Conservation (phyloP, 2,888 invertebrate species). For the Junonia oenone region DNA sequence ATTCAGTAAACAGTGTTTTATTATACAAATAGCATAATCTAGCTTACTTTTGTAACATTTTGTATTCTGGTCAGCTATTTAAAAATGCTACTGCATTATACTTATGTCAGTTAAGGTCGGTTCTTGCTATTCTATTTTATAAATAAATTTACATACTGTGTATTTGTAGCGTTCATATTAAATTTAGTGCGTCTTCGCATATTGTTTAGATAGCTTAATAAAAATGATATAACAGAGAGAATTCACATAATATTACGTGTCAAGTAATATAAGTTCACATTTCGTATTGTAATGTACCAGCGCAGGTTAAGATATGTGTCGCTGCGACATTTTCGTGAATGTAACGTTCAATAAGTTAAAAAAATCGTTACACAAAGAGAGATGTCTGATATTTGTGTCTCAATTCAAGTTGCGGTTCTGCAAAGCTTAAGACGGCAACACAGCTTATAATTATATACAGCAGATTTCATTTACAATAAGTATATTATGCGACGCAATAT, state of each 20-base stretch:
- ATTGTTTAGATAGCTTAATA: conserved; percentile 1
- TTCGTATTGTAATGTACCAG: not conserved
- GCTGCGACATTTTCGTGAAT: not conserved
- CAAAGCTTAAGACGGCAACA: not conserved
- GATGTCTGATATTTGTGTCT: not conserved
- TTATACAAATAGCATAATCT: not conserved
- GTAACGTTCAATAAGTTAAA: not conserved
- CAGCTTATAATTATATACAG: conserved; percentile 1
- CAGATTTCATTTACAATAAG: conserved; percentile 36
- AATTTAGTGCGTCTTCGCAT: conserved; percentile 4
- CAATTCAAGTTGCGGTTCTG: not conserved
- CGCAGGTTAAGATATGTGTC: not conserved
- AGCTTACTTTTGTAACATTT: not conserved
- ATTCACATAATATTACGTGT: not conserved
- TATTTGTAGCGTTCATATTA: not conserved
- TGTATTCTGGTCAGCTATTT: not conserved
- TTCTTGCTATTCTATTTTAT: conserved; percentile 2
- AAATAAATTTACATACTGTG: conserved; percentile 2
- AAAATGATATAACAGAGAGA: not conserved
- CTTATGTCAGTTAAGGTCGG: not conserved
- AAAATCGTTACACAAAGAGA: not conserved
- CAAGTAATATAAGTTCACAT: not conserved
- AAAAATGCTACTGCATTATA: not conserved
- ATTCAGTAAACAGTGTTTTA: not conserved
- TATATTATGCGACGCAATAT: conserved; percentile 44